A percentile compares a stretch with the other conserved stretches of the same genome.
phyloP scores from a whole-genome alignment of 2,797 vertebrate species.

The Chrosomus eos region DNA sequence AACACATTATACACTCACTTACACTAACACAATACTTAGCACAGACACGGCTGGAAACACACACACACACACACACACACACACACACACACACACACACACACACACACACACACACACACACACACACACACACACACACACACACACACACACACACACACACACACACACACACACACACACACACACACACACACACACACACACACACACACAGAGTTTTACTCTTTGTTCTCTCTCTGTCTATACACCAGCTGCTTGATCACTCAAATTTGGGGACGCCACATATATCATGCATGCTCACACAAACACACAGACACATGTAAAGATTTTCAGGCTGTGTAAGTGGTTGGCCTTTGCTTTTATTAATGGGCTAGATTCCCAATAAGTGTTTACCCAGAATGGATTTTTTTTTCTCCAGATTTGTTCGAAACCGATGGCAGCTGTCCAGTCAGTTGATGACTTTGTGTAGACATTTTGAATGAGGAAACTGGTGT shows the following conservation, averaged over 20 bases:
- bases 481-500: neutral
- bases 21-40: constrained; percentile 46
- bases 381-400: constrained; percentile 2
- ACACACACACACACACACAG: neutral
- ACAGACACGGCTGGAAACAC: neutral
- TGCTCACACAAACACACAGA: constrained; percentile 32
- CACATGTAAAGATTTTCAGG: constrained; percentile 21
- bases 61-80: too few species aligned
- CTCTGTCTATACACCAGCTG: constrained; percentile 27
- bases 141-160: neutral
- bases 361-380: constrained; percentile 28
- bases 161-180: too few species aligned
- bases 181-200: too few species aligned
- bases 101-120: neutral
- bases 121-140: too few species aligned
- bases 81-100: neutral
- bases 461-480: neutral
- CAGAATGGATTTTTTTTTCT: constrained; percentile 11
- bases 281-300: constrained; percentile 20
- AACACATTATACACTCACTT: constrained; percentile 55
- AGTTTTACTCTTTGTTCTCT: constrained; percentile 9
- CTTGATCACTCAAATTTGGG: constrained; percentile 23
- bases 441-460: neutral
- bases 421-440: neutral
- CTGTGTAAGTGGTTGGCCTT: neutral